Percentiles rank a stretch among this genome's conserved stretches.
These are phyloP conservation scores for Olivierus martensii DNA, from an alignment of 1,140 invertebrate species.

Conservation along the genomic window DNA sequence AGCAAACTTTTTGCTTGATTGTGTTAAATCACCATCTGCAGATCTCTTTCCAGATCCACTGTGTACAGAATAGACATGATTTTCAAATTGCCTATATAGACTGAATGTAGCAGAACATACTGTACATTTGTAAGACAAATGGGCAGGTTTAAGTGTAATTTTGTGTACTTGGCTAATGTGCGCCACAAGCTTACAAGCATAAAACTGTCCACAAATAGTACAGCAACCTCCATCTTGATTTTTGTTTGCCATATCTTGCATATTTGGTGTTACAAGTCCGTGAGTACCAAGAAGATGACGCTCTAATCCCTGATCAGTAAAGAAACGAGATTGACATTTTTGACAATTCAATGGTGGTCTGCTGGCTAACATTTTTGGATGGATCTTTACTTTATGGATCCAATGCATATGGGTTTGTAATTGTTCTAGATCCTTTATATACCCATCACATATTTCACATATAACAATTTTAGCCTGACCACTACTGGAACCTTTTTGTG, in stretches of 20 bases:
- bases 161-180: constrained; percentile 81
- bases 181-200: constrained; percentile 80
- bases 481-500: constrained; percentile 26
- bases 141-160: constrained; percentile 77
- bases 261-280: constrained; percentile 83
- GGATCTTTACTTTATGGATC: constrained; percentile 89
- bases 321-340: constrained; percentile 82
- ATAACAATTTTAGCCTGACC: constrained; percentile 46
- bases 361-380: constrained; percentile 91
- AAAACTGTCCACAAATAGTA: constrained; percentile 82
- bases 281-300: constrained; percentile 84
- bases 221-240: constrained; percentile 86
- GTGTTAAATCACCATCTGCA: constrained; percentile 41
- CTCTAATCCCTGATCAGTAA: constrained; percentile 75
- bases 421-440: constrained; percentile 86
- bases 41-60: constrained; percentile 42
- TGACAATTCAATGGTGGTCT: constrained; percentile 87
- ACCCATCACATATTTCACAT: constrained; percentile 89
- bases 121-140: constrained; percentile 86
- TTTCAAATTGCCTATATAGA: constrained; percentile 89
- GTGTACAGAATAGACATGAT: constrained; percentile 83
- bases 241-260: constrained; percentile 89
- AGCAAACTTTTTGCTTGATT: constrained; percentile 3
- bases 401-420: constrained; percentile 87
- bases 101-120: constrained; percentile 87